phyloP scores from a whole-genome alignment of 1,140 invertebrate genomes.

The Drosophila pectinifera region DNA sequence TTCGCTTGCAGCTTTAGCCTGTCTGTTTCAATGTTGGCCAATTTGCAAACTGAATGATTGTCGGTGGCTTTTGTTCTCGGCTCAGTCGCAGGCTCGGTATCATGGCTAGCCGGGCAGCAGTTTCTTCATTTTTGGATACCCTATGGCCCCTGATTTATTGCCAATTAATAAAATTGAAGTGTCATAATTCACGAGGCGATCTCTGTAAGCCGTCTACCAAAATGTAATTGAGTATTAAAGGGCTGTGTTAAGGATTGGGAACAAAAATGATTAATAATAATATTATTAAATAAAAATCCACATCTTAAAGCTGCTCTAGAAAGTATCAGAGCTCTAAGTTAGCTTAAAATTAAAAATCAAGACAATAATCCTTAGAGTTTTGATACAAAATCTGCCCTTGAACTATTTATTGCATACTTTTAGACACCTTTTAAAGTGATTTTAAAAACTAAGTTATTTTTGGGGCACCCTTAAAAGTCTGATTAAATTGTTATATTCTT shows the following conservation, averaged over 20 bases:
- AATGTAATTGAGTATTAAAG: conserved; percentile 16
- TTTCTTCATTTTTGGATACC: conserved; percentile 65
- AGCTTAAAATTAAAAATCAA: too few relatives aligned
- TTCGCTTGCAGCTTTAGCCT: conserved; percentile 69
- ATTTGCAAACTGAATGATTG: conserved; percentile 80
- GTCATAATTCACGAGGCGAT: conserved; percentile 66
- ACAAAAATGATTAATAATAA: not conserved
- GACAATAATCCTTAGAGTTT: too few relatives aligned
- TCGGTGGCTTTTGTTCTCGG: conserved; percentile 77
- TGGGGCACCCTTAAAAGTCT: not conserved
- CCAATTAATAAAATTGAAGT: conserved; percentile 84
- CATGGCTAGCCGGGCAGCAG: conserved; percentile 19
- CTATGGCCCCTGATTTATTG: conserved; percentile 78
- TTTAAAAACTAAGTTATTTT: too few relatives aligned
- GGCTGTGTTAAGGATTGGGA: not conserved
- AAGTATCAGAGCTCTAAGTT: not conserved
- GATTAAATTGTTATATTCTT: too few relatives aligned
- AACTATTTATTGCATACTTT: too few relatives aligned
- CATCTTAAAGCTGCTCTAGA: not conserved
- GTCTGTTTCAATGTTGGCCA: conserved; percentile 81
- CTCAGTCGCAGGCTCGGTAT: conserved; percentile 1
- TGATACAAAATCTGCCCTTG: too few relatives aligned
- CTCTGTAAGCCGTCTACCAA: conserved; percentile 25
- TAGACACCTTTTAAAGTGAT: too few relatives aligned
- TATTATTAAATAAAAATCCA: too few relatives aligned